Evolutionary conservation across 2,113 vertebrate genomes (phyloP).

Genomic region (Cynopterus brachyotis): DNA sequence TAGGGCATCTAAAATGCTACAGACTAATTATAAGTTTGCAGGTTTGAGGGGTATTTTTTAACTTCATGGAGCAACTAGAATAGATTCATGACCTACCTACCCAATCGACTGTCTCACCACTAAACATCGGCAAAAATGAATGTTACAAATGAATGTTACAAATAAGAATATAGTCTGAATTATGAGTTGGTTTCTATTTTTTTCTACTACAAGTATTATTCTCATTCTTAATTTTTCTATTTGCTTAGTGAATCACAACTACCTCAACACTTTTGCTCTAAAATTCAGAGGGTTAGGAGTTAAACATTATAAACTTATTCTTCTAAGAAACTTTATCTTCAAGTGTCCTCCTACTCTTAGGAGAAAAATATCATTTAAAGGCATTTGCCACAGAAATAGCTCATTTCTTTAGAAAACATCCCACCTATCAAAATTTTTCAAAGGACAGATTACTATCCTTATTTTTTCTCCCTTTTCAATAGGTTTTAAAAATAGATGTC

Average conservation of each 20-base stretch:
- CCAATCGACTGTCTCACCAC: neutral
- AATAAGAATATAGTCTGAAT: neutral
- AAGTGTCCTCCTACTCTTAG: neutral
- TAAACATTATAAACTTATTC: conserved; percentile 38
- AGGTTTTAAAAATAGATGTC: conserved; percentile 19
- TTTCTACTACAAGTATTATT: neutral
- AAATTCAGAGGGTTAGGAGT: neutral
- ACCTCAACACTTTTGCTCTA: neutral
- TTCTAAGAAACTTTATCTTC: neutral
- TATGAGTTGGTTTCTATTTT: neutral
- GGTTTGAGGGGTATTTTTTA: neutral
- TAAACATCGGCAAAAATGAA: neutral
- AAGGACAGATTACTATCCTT: neutral
- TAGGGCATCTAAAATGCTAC: neutral
- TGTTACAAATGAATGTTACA: neutral
- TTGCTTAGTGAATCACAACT: conserved; percentile 10
- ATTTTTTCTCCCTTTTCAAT: neutral
- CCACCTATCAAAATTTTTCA: conserved; percentile 16
- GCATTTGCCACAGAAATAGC: neutral
- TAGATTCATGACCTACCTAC: neutral
- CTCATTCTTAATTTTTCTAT: neutral
- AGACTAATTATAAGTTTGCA: neutral
- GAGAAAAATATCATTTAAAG: neutral
- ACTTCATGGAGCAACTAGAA: neutral
- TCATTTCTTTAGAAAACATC: conserved; percentile 3